A percentile compares a stretch with the other conserved stretches of the same genome.
These are phyloP conservation scores for Eupithecia abbreviata DNA, from an alignment of 2,888 invertebrate species.

Conservation along the genomic window DNA sequence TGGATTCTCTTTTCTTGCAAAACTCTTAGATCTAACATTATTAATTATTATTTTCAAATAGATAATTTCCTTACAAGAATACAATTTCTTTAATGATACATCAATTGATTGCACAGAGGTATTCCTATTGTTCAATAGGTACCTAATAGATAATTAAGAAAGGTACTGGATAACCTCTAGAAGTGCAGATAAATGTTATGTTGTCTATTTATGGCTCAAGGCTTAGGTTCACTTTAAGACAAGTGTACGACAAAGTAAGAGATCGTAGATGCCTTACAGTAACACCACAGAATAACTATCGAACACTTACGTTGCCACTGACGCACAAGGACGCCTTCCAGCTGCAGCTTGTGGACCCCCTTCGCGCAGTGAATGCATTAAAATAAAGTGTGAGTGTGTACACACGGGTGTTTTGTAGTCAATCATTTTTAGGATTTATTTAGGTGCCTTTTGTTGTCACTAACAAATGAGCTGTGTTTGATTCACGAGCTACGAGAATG, in stretches of 20 bases:
- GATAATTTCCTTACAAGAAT: constrained; percentile 48
- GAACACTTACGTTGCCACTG: background rate
- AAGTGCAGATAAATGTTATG: background rate
- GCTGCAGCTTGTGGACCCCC: background rate
- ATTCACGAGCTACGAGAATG: background rate
- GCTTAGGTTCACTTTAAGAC: background rate
- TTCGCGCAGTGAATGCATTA: background rate
- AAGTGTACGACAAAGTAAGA: background rate
- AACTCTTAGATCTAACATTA: background rate
- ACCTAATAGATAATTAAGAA: constrained; percentile 40
- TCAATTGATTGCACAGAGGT: constrained; percentile 53
- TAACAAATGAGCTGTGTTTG: background rate
- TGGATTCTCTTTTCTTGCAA: background rate
- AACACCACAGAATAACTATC: no score
- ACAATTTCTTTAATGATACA: constrained; percentile 57
- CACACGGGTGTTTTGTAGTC: background rate
- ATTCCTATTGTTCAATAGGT: constrained; percentile 56
- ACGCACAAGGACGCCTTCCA: background rate
- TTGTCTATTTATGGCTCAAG: background rate
- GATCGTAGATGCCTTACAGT: background rate
- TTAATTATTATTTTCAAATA: background rate
- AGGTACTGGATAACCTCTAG: constrained; percentile 11
- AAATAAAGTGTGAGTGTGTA: background rate
- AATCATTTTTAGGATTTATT: background rate
- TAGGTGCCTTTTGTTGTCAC: background rate